Percentiles rank a stretch among this genome's conserved stretches.
Conservation (phyloP, 2,113 vertebrate species). For the Gasterosteus nipponicus region DNA sequence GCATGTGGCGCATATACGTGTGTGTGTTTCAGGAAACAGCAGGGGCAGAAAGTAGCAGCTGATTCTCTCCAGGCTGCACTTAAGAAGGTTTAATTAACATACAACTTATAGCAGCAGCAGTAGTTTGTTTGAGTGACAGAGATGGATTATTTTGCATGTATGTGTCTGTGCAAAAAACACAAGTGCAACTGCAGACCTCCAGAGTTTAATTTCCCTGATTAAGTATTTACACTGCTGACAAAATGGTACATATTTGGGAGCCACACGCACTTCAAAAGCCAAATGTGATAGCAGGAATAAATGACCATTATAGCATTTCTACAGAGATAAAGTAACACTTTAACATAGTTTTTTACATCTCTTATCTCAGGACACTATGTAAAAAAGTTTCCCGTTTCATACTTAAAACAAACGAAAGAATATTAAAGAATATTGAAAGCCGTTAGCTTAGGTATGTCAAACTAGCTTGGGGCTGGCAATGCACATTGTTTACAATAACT, state of each 20-base stretch:
- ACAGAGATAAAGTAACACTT: constrained; percentile 35
- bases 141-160: constrained; percentile 29
- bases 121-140: constrained; percentile 50
- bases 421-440: neutral
- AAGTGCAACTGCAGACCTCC: constrained; percentile 25
- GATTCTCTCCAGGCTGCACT: constrained; percentile 51
- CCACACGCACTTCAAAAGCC: constrained; percentile 40
- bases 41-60: constrained; percentile 55
- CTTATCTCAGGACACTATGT: neutral
- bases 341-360: constrained; percentile 10
- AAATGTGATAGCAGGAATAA: constrained; percentile 38
- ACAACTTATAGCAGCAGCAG: constrained; percentile 55
- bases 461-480: neutral
- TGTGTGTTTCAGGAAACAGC: constrained; percentile 58
- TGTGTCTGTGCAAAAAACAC: constrained; percentile 1
- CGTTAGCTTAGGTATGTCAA: neutral
- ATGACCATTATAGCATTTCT: constrained; percentile 30
- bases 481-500: neutral
- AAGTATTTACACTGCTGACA: constrained; percentile 46
- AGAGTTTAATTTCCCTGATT: constrained; percentile 44
- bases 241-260: constrained; percentile 50
- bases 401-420: neutral
- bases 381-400: neutral
- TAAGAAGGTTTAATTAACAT: constrained; percentile 77
- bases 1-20: constrained; percentile 53